phyloP scores from a whole-genome alignment of 2,113 vertebrate genomes.

The Athene cunicularia region DNA sequence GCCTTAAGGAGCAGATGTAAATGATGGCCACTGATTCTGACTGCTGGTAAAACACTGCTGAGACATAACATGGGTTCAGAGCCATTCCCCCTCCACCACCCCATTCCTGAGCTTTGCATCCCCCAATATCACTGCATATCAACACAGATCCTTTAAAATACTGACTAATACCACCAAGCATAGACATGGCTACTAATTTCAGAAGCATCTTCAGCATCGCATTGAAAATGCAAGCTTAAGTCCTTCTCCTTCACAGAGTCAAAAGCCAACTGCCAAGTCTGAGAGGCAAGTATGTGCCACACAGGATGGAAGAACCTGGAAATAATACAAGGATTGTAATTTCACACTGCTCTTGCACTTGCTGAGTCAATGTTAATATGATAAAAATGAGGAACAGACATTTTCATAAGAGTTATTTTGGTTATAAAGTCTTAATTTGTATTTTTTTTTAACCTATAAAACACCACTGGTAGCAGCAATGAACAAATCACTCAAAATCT shows the following conservation, averaged over 20 bases:
- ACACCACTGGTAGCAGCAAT: not conserved
- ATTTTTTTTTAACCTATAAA: not conserved
- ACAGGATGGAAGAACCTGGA: not conserved
- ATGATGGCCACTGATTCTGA: not conserved
- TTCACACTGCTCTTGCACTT: not conserved
- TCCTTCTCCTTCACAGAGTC: fast-evolving
- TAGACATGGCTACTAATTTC: not conserved
- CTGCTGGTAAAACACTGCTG: not conserved
- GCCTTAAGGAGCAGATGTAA: not conserved
- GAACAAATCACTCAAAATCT: not conserved
- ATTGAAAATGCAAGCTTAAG: not conserved
- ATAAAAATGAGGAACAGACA: not conserved
- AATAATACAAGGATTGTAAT: not conserved
- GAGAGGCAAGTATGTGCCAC: not conserved
- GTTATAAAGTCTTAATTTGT: not conserved
- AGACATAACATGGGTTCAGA: not conserved
- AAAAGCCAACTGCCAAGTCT: not conserved
- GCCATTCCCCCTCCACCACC: not conserved
- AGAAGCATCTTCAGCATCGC: not conserved
- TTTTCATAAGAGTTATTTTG: not conserved
- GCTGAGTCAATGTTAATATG: not conserved
- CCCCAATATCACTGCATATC: fast-evolving
- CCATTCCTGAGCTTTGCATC: not conserved
- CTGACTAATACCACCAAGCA: not conserved
- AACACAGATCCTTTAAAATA: not conserved